These are phyloP conservation scores for Thecocarcelia acutangulata DNA, from an alignment of 2,888 invertebrate genomes.

Conservation along the genomic window DNA sequence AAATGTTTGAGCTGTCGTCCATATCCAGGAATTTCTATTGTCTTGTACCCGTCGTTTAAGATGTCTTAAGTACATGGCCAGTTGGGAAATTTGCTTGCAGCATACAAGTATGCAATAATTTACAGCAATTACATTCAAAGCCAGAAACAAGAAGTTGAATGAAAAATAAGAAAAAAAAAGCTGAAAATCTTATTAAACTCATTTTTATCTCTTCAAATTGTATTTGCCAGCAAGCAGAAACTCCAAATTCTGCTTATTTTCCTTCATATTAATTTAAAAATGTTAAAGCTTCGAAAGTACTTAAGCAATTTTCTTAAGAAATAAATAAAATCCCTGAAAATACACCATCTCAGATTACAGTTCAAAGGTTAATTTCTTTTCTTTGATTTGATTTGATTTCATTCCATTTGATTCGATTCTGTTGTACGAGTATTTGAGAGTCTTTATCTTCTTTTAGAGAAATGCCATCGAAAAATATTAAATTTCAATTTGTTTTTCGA, in stretches of 20 bases:
- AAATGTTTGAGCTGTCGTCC: no score
- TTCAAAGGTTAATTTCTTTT: constrained; percentile 64
- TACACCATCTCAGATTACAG: constrained; percentile 56
- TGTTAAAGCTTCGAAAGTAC: neutral
- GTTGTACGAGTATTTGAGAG: neutral
- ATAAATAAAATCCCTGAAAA: constrained; percentile 37
- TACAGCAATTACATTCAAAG: constrained; percentile 10
- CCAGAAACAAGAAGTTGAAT: neutral
- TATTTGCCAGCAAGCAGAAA: constrained; percentile 6
- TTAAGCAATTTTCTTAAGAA: constrained; percentile 28
- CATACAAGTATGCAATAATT: constrained; percentile 44
- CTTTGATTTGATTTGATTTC: constrained; percentile 8
- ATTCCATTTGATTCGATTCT: neutral
- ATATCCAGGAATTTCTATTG: no score
- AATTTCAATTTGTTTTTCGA: constrained; percentile 55
- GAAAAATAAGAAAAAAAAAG: neutral
- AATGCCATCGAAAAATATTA: constrained; percentile 49
- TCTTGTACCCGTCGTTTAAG: no score
- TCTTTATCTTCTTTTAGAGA: constrained; percentile 14
- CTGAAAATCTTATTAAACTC: constrained; percentile 45
- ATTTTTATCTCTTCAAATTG: constrained; percentile 29
- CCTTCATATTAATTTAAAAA: neutral
- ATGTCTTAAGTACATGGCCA: no score
- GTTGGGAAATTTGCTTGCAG: constrained; percentile 16
- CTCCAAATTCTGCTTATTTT: neutral